Percentiles rank a stretch among this genome's conserved stretches.
phyloP scores from a whole-genome alignment of 2,888 invertebrate genomes.

The Cheilosia soror region DNA sequence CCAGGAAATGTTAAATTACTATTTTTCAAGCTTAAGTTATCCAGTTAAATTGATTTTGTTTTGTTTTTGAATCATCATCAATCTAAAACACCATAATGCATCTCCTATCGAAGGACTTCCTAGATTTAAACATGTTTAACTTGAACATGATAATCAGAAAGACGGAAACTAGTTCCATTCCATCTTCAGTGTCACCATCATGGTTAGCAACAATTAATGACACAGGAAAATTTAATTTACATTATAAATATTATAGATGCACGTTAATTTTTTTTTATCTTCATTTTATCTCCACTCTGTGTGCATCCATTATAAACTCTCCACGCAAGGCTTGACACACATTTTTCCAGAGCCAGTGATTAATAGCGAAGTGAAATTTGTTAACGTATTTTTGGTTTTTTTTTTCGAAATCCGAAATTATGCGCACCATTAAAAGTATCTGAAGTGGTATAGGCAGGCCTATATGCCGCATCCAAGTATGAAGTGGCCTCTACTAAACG shows the following conservation, averaged over 20 bases:
- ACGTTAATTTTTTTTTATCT: neutral
- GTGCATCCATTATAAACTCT: constrained; percentile 7
- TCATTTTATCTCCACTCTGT: neutral
- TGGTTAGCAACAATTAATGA: constrained; percentile 11
- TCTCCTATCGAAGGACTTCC: constrained; percentile 27
- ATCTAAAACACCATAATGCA: neutral
- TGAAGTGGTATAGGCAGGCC: constrained; percentile 16
- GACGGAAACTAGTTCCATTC: constrained; percentile 42
- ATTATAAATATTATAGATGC: constrained; percentile 26
- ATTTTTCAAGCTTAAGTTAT: constrained; percentile 13
- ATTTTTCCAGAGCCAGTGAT: constrained; percentile 26
- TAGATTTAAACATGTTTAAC: constrained; percentile 22
- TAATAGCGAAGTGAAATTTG: constrained; percentile 22
- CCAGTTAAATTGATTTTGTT: neutral
- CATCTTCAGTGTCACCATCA: constrained; percentile 13
- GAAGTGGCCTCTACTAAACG: neutral
- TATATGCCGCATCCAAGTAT: neutral
- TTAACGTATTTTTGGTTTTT: neutral
- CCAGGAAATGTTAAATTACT: constrained; percentile 45
- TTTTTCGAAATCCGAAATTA: constrained; percentile 6
- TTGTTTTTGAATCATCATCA: neutral
- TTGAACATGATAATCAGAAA: constrained; percentile 18
- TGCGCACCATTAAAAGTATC: constrained; percentile 17
- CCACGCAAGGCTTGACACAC: constrained; percentile 17
- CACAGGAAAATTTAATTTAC: constrained; percentile 1